These are phyloP conservation scores for Zele albiditarsus DNA, from an alignment of 2,888 invertebrate genomes.

Conservation along the genomic window DNA sequence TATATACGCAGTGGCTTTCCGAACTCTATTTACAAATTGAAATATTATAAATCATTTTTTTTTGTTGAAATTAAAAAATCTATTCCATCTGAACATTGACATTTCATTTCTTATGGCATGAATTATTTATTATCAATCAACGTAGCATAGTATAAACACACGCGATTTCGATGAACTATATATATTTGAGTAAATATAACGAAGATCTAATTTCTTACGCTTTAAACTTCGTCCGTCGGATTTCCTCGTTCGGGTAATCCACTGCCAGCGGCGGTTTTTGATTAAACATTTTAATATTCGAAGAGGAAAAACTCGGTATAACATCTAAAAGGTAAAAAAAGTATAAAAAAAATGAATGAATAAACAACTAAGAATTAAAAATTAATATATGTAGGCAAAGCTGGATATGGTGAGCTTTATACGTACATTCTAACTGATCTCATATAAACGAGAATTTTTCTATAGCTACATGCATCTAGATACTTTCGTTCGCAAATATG, in stretches of 20 bases:
- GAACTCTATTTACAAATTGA: background rate
- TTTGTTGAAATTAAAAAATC: too few relatives aligned
- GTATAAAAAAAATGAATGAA: background rate
- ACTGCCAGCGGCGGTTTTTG: background rate
- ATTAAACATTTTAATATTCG: background rate
- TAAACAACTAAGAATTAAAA: background rate
- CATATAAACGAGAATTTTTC: background rate
- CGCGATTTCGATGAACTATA: background rate
- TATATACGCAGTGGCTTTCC: background rate
- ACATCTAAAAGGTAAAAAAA: background rate
- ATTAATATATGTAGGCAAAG: background rate
- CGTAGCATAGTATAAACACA: too few relatives aligned
- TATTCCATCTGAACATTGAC: too few relatives aligned
- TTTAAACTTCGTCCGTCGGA: background rate
- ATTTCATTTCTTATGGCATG: too few relatives aligned
- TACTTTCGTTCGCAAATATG: too few relatives aligned
- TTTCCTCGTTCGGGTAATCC: background rate
- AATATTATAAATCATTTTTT: too few relatives aligned
- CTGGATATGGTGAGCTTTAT: background rate
- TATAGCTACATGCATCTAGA: too few relatives aligned
- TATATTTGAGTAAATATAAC: background rate
- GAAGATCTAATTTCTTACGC: conserved; percentile 2
- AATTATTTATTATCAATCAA: too few relatives aligned
- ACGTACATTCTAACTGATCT: background rate
- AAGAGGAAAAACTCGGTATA: background rate